phyloP scores from a whole-genome alignment of 2,797 vertebrate species.

The Muraenolepis orangiensis region DNA sequence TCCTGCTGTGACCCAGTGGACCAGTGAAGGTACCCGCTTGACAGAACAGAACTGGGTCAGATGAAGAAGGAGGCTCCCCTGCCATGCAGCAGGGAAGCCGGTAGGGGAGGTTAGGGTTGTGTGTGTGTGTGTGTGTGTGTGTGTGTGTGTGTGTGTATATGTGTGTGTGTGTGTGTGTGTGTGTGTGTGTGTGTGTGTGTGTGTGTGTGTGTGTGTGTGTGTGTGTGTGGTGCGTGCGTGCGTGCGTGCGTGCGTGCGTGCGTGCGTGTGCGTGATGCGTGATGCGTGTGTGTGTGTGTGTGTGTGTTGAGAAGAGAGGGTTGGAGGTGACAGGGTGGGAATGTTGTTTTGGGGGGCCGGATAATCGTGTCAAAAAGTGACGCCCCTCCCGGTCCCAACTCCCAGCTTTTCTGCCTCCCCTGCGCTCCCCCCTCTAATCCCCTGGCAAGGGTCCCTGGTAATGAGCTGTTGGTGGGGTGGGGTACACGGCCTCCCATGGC shows the following conservation, averaged over 20 bases:
- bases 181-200: too few relatives aligned
- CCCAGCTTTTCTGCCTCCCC: slow-evolving; percentile 52
- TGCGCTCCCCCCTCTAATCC: slow-evolving; percentile 54
- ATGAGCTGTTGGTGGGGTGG: slow-evolving; percentile 67
- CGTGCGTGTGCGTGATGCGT: too few relatives aligned
- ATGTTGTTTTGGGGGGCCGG: slow-evolving; percentile 20
- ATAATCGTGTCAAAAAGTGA: slow-evolving; percentile 61
- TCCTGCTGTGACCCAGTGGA: slow-evolving; percentile 63
- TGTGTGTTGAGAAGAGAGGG: slow-evolving; percentile 34
- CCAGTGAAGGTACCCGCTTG: slow-evolving; percentile 57
- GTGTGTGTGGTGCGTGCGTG: too few relatives aligned
- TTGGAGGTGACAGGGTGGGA: slow-evolving; percentile 6
- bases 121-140: too few relatives aligned
- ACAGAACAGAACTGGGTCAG: slow-evolving; percentile 68
- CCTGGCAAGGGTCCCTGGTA: slow-evolving; percentile 61
- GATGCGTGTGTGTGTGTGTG: too few relatives aligned
- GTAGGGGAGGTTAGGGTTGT: neutral
- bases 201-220: too few relatives aligned
- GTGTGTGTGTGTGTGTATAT: too few relatives aligned
- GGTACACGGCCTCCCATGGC: slow-evolving; percentile 55
- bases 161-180: too few relatives aligned
- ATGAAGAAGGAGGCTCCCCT: slow-evolving; percentile 33
- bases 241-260: too few relatives aligned
- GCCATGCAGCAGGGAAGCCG: neutral
- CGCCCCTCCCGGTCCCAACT: slow-evolving; percentile 47